A percentile compares a stretch with the other conserved stretches of the same genome.
Evolutionary conservation across 2,113 vertebrate genomes (phyloP).

Genomic region (Strix aluco): DNA sequence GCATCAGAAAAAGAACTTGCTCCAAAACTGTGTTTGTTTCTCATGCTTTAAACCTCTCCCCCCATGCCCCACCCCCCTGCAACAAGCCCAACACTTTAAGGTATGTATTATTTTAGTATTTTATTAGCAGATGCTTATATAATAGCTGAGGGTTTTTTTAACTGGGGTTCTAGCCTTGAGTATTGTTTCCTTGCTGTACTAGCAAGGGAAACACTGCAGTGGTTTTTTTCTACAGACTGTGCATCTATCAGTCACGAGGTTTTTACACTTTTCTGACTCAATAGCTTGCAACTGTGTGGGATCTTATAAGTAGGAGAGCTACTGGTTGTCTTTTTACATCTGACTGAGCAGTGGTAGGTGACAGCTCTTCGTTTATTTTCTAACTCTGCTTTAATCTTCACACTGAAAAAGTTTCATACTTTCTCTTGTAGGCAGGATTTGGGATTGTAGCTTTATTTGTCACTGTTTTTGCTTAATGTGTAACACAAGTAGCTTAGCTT

Average conservation of each 20-base stretch:
- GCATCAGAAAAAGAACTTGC: conserved; percentile 30
- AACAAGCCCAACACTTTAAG: background rate
- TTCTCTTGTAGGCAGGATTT: background rate
- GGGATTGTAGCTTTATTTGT: background rate
- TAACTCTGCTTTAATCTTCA: background rate
- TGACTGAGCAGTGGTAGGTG: conserved; percentile 2
- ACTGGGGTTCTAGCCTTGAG: background rate
- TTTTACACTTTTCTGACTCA: conserved; percentile 62
- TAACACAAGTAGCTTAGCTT: background rate
- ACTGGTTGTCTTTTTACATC: background rate
- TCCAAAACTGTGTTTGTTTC: background rate
- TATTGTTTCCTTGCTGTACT: background rate
- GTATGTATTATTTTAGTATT: background rate
- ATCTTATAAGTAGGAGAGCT: conserved; percentile 33
- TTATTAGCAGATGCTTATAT: background rate
- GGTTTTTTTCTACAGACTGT: background rate
- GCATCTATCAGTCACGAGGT: background rate
- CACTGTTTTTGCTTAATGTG: background rate
- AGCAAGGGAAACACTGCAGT: background rate
- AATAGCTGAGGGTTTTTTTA: background rate
- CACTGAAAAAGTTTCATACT: background rate
- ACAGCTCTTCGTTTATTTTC: background rate
- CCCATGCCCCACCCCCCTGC: too few relatives aligned
- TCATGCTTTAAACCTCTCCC: background rate
- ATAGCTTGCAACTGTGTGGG: conserved; percentile 55